phyloP scores from a whole-genome alignment of 2,113 vertebrate genomes.

The Zootoca vivipara region DNA sequence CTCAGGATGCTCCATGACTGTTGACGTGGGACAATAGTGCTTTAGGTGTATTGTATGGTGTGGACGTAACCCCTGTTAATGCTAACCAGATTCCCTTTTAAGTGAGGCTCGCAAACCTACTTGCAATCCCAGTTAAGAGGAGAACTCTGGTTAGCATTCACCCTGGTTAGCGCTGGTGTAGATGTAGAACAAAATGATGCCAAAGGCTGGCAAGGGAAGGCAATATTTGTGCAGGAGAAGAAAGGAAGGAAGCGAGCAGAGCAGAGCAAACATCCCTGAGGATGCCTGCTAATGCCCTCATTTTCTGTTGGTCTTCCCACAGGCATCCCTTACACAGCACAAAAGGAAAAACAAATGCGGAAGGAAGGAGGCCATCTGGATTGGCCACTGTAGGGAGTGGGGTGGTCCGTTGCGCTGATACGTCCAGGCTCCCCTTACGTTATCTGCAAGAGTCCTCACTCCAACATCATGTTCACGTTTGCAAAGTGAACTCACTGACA shows the following conservation, averaged over 20 bases:
- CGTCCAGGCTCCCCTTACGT: not conserved
- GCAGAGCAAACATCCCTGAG: not conserved
- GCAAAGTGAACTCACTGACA: not conserved
- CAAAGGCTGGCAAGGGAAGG: not conserved
- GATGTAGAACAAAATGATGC: not conserved
- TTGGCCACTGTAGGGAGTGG: not conserved
- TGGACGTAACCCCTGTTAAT: too few relatives aligned
- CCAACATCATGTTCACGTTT: not conserved
- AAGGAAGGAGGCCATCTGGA: too few relatives aligned
- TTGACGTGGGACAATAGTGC: too few relatives aligned
- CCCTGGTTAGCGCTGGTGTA: not conserved
- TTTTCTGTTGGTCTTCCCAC: not conserved
- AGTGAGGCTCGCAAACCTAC: not conserved
- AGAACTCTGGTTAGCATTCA: not conserved
- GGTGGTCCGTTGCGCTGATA: not conserved
- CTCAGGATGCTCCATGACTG: too few relatives aligned
- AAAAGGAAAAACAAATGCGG: too few relatives aligned
- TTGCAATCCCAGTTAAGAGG: not conserved
- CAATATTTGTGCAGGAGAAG: not conserved
- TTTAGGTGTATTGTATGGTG: too few relatives aligned
- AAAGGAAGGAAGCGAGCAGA: not conserved
- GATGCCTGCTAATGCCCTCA: not conserved
- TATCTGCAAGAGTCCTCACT: not conserved
- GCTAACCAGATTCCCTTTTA: not conserved
- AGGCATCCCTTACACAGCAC: not conserved